Evolutionary conservation across 1,140 invertebrate genomes (phyloP).

Genomic region (Drosophila biarmipes): DNA sequence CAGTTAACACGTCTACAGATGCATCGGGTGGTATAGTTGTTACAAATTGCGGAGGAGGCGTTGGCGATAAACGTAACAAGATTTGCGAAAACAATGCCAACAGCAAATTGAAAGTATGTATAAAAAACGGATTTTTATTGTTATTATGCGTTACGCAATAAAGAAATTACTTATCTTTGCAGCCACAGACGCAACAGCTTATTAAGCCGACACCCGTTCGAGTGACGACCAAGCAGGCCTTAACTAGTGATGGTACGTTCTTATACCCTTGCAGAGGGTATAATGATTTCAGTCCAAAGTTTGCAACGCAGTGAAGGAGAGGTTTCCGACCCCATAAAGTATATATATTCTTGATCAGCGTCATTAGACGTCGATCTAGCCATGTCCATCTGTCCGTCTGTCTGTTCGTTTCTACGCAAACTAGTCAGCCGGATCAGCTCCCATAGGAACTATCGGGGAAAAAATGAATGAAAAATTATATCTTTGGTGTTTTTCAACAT

Average conservation of each 20-base stretch:
- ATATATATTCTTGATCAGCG: no score
- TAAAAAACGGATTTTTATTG: slow-evolving; percentile 2
- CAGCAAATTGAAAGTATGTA: slow-evolving; percentile 80
- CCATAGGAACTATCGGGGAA: no score
- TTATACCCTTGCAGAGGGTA: no score
- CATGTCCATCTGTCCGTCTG: no score
- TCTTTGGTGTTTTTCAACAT: no score
- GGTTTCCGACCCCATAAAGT: no score
- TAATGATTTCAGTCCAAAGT: no score
- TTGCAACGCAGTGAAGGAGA: no score
- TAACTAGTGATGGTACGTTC: slow-evolving; percentile 71
- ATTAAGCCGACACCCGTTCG: slow-evolving; percentile 91
- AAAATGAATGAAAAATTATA: no score
- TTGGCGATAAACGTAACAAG: slow-evolving; percentile 89
- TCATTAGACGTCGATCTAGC: no score
- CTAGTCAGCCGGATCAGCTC: no score
- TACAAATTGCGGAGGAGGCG: slow-evolving; percentile 86
- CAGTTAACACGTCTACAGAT: slow-evolving; percentile 85
- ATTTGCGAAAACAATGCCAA: slow-evolving; percentile 84
- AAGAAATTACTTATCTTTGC: slow-evolving; percentile 22
- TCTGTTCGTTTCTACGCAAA: no score
- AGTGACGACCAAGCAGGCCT: slow-evolving; percentile 88
- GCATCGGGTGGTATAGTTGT: slow-evolving; percentile 78
- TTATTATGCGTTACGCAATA: neutral
- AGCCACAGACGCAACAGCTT: slow-evolving; percentile 85